Evolutionary conservation across 2,113 vertebrate genomes (phyloP).

Genomic region (Python bivittatus): DNA sequence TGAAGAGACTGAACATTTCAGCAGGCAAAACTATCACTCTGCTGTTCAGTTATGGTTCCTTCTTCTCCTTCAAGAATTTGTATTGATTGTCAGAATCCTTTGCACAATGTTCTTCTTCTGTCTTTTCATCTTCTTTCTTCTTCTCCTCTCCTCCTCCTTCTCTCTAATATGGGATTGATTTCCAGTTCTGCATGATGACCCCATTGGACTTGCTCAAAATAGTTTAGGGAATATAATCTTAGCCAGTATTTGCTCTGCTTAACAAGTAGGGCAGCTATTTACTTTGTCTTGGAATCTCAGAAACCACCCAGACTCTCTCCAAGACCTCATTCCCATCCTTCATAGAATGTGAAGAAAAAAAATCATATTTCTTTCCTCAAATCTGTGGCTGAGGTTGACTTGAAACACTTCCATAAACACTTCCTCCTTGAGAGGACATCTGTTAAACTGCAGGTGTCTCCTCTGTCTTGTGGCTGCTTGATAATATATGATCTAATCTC

Average conservation of each 20-base stretch:
- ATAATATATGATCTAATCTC: slow-evolving; percentile 78
- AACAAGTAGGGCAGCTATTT: too few species aligned
- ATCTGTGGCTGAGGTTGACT: slow-evolving; percentile 4
- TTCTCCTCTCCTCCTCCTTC: neutral
- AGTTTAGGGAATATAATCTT: neutral
- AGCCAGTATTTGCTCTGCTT: neutral
- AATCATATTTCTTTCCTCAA: slow-evolving; percentile 4
- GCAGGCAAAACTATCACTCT: neutral
- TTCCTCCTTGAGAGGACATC: slow-evolving; percentile 78
- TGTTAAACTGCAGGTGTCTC: slow-evolving; percentile 76
- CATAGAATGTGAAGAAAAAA: neutral
- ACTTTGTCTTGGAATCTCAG: neutral
- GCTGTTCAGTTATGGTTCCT: neutral
- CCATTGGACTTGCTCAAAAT: neutral
- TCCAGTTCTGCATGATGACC: neutral
- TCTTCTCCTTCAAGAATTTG: neutral
- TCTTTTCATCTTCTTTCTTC: neutral
- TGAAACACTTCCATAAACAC: slow-evolving; percentile 35
- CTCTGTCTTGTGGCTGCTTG: slow-evolving; percentile 63
- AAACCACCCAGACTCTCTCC: neutral
- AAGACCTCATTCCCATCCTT: neutral
- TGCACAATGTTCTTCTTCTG: neutral
- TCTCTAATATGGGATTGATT: neutral
- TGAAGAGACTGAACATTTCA: neutral
- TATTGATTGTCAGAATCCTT: neutral